A percentile compares a stretch with the other conserved stretches of the same genome.
Conservation (phyloP, 2,888 invertebrate genomes). For the Drosophila mayaguana region DNA sequence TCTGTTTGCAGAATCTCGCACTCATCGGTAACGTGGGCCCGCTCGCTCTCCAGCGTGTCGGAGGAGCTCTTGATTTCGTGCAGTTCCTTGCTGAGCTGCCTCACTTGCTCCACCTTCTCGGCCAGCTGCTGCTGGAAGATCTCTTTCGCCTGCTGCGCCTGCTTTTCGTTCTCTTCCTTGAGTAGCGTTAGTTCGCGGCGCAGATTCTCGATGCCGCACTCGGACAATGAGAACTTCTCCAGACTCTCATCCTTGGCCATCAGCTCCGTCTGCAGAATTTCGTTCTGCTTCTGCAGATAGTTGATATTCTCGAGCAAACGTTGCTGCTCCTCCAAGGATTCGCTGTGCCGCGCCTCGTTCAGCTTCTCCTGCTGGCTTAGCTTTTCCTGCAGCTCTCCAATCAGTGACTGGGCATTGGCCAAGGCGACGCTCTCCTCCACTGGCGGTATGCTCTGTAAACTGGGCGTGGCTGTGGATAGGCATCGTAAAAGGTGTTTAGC, state of each 20-base stretch:
- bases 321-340: constrained; percentile 69
- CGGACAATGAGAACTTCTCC: constrained; percentile 81
- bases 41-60: constrained; percentile 64
- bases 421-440: constrained; percentile 50
- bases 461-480: constrained; percentile 59
- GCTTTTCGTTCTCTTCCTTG: constrained; percentile 76
- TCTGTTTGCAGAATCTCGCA: constrained; percentile 75
- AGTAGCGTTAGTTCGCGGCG: constrained; percentile 71
- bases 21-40: constrained; percentile 66
- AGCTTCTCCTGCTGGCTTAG: constrained; percentile 51
- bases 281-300: constrained; percentile 77
- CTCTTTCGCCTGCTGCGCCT: constrained; percentile 49
- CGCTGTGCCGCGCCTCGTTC: constrained; percentile 54
- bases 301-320: constrained; percentile 74
- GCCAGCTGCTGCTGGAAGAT: constrained; percentile 61
- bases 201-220: constrained; percentile 80
- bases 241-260: constrained; percentile 82
- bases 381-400: constrained; percentile 58
- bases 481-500: neutral
- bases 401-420: constrained; percentile 43
- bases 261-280: constrained; percentile 76
- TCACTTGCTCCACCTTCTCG: constrained; percentile 67
- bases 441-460: constrained; percentile 58
- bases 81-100: constrained; percentile 56
- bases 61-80: constrained; percentile 55